These are phyloP conservation scores for Rhagium mordax DNA, from an alignment of 2,888 invertebrate genomes.

Conservation along the genomic window DNA sequence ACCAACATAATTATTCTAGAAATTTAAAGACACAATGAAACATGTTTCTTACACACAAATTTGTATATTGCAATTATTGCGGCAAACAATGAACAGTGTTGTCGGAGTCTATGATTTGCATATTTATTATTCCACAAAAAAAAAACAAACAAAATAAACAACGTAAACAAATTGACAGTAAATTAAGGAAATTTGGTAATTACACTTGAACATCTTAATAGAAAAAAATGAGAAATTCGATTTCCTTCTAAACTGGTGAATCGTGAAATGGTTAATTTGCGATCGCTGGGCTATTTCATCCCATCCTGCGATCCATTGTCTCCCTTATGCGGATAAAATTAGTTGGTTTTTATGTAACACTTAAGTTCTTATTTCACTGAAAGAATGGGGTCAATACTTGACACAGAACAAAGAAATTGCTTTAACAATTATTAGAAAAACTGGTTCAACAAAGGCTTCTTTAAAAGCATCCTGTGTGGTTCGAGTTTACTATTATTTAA, in stretches of 20 bases:
- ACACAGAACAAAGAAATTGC: slow-evolving; percentile 25
- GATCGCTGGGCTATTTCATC: slow-evolving; percentile 1
- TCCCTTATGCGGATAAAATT: slow-evolving; percentile 22
- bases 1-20: too few species aligned
- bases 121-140: too few species aligned
- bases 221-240: slow-evolving; percentile 22
- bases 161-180: not conserved
- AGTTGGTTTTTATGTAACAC: slow-evolving; percentile 31
- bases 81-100: not conserved
- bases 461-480: not conserved
- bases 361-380: slow-evolving; percentile 26
- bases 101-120: too few species aligned
- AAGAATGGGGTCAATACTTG: slow-evolving; percentile 29
- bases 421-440: slow-evolving; percentile 22
- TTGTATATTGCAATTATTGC: too few species aligned
- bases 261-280: slow-evolving; percentile 20
- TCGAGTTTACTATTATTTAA: not conserved
- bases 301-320: slow-evolving; percentile 28
- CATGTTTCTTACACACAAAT: too few species aligned
- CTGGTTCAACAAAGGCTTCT: not conserved
- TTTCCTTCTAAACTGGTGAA: slow-evolving; percentile 8
- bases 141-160: not conserved
- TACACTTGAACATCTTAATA: not conserved
- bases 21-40: too few species aligned
- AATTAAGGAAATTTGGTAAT: slow-evolving; percentile 13